Base-by-base conservation (phyloP, 2,113 vertebrate genomes). In the Benthochromis sp. region DNA sequence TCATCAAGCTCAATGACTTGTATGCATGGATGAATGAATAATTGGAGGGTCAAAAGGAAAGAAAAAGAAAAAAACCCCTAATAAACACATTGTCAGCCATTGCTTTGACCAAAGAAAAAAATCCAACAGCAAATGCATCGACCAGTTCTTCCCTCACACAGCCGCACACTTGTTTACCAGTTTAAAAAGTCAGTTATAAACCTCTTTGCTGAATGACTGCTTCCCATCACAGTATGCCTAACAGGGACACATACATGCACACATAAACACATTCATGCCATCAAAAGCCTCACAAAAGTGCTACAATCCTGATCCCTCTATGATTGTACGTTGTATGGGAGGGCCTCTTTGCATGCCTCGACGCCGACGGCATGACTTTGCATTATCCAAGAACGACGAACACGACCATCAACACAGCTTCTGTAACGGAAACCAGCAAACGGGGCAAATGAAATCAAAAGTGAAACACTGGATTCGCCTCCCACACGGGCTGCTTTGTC, bases 301-400 rank as follows among this genome's bases (percentile, higher is more conserved):
- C 93, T 90, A 89, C 92, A 83, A 91, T 92, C 90, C 85, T 92
- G 82, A 82, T 88, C 91, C 73, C 59, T 83, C 87, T 91, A 66
- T 95, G 95, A 96, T 96, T 95, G 95, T 96, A 95, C 91, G 21
- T 90, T 88, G n/a, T 91, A 57, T 54, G 47, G 83, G 78, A 90
- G 89, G 83, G 86, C 81, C 85, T 89, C 90, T 52, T 87, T 90
- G 86, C 86, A 89, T 76, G 92, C 93, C 47, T 90, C 82, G 8
- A 83, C 83, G 89, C 19, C 84, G 89, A 91, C 86, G 86, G 87
- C 89, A 80, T 94, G 93, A 92, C 87, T 85, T 92, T 93, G 86
- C 85, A 88, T 91, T 91, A 91, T 84, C 88, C 86, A 84, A 69
- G 45, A 82, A 82, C 84, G 80, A 82, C 63, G 38, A 90, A 92